These are phyloP conservation scores for Empidonax traillii DNA, from an alignment of 2,113 vertebrate genomes.

Conservation along the genomic window DNA sequence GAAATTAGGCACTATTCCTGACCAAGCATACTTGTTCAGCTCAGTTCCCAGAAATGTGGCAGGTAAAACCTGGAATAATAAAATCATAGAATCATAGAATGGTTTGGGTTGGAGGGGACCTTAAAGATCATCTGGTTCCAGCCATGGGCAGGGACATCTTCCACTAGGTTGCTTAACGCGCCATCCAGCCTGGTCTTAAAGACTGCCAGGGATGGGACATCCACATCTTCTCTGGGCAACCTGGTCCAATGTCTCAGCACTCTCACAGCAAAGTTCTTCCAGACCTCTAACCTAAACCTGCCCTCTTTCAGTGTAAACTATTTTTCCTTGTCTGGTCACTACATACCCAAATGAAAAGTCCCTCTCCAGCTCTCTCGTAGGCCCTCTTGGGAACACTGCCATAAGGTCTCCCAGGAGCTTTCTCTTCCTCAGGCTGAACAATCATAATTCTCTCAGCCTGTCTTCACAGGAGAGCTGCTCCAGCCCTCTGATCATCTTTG, in stretches of 20 bases:
- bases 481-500: not conserved
- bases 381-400: not conserved
- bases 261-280: not conserved
- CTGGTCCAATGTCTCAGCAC: not conserved
- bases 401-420: not conserved
- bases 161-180: not conserved
- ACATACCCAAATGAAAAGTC: not conserved
- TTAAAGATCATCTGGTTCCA: not conserved
- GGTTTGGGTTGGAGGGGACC: not conserved
- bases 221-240: not conserved
- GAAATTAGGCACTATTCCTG: not conserved
- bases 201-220: not conserved
- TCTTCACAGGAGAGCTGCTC: not conserved
- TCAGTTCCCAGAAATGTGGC: rapidly evolving
- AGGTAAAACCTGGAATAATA: not conserved
- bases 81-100: not conserved
- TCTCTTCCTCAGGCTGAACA: not conserved
- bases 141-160: not conserved
- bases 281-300: not conserved
- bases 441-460: not conserved
- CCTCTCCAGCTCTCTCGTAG: not conserved
- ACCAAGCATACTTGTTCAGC: not conserved
- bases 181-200: not conserved
- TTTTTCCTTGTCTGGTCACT: not conserved
- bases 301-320: not conserved